Percentiles rank a stretch among this genome's conserved stretches.
Evolutionary conservation across 2,113 vertebrate species (phyloP).

Genomic region (Hypanus sabinus): DNA sequence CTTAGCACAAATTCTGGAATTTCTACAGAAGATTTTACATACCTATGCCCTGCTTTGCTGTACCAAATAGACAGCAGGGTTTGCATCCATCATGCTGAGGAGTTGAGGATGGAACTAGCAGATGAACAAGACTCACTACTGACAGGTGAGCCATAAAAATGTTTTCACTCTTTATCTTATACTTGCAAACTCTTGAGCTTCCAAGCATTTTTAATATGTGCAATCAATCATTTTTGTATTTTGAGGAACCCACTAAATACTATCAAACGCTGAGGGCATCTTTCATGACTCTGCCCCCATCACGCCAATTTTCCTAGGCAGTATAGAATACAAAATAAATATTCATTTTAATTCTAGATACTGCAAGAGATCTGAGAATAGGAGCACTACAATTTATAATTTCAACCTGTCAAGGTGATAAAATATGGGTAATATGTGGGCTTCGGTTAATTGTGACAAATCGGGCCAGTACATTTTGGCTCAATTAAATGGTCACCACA

Average conservation of each 20-base stretch:
- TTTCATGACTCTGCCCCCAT: not conserved
- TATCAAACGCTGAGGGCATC: not conserved
- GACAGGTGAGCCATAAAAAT: conserved; percentile 60
- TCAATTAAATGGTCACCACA: too few relatives aligned
- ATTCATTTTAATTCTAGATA: not conserved
- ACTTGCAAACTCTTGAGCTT: not conserved
- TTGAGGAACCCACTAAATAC: not conserved
- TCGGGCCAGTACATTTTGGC: too few relatives aligned
- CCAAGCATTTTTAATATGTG: not conserved
- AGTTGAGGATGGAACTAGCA: conserved; percentile 64
- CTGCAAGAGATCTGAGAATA: not conserved
- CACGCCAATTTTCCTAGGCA: not conserved
- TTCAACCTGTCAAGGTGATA: not conserved
- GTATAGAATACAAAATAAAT: not conserved
- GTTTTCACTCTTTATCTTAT: conserved; percentile 36
- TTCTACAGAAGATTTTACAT: conserved; percentile 76
- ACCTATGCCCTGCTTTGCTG: conserved; percentile 85
- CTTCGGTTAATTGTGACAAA: not conserved
- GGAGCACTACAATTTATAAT: not conserved
- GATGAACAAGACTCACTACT: conserved; percentile 56
- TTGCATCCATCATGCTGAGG: conserved; percentile 82
- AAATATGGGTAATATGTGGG: not conserved
- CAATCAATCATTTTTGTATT: not conserved
- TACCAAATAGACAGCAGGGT: conserved; percentile 91
- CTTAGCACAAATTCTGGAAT: conserved; percentile 68